These are phyloP conservation scores for Xanthostigma xanthostigma DNA, from an alignment of 2,888 invertebrate species.

Conservation along the genomic window DNA sequence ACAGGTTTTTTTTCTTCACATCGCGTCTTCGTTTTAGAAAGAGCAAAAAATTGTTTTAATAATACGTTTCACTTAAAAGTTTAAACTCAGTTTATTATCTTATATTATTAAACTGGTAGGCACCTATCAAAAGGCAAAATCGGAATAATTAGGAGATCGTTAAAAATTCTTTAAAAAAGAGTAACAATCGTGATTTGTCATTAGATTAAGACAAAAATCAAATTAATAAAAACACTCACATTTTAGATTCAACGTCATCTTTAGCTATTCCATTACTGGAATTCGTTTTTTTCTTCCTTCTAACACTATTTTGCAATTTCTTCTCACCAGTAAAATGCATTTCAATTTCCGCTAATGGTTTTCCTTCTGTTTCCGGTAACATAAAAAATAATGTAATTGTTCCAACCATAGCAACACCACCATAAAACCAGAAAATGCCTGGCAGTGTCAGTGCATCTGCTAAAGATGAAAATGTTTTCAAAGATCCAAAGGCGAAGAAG, in stretches of 20 bases:
- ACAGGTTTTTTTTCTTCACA: no score
- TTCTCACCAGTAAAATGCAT: conserved; percentile 48
- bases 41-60: no score
- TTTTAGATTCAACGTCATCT: neutral
- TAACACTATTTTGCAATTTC: conserved; percentile 33
- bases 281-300: conserved; percentile 22
- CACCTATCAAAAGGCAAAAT: no score
- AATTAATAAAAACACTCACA: no score
- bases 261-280: neutral
- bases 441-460: conserved; percentile 44
- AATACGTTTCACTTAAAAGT: no score
- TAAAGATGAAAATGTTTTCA: conserved; percentile 58
- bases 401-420: conserved; percentile 44
- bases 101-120: no score
- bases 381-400: conserved; percentile 47
- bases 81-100: no score
- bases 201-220: no score
- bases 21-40: no score
- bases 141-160: no score
- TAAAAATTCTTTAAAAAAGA: no score
- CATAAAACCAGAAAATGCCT: conserved; percentile 59
- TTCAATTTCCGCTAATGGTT: conserved; percentile 53
- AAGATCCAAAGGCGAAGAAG: conserved; percentile 57
- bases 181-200: no score
- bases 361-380: conserved; percentile 72